Evolutionary conservation across 2,888 invertebrate genomes (phyloP).

Genomic region (Ganaspis brasiliensis): DNA sequence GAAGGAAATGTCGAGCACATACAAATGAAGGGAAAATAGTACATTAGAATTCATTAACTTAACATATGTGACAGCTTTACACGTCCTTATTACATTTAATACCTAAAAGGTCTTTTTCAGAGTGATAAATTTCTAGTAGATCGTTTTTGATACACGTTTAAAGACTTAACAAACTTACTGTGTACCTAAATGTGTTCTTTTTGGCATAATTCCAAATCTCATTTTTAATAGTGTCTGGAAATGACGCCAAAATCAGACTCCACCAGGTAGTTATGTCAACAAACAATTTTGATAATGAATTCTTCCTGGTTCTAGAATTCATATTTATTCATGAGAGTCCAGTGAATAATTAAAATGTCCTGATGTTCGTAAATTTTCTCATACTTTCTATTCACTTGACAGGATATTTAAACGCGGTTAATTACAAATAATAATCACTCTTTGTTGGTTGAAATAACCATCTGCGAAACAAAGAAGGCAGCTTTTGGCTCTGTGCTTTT

Average conservation of each 20-base stretch:
- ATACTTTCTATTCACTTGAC: conserved; percentile 48
- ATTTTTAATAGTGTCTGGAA: neutral
- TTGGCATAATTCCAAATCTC: no score
- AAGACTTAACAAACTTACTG: no score
- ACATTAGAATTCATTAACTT: no score
- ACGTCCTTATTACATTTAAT: no score
- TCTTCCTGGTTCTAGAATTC: conserved; percentile 37
- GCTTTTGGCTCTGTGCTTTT: neutral
- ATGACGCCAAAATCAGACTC: conserved; percentile 16
- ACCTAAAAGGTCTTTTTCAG: no score
- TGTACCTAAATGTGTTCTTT: no score
- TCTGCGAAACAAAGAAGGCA: neutral
- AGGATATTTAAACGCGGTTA: conserved; percentile 60
- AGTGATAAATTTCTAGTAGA: no score
- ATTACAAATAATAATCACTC: conserved; percentile 63
- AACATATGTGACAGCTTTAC: no score
- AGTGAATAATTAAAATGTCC: conserved; percentile 59
- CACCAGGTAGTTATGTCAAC: conserved; percentile 22
- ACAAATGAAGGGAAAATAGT: no score
- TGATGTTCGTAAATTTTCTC: conserved; percentile 37
- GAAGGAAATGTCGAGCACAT: no score
- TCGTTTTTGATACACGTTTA: no score
- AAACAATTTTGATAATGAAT: conserved; percentile 27
- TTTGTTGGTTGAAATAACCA: conserved; percentile 25
- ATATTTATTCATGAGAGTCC: conserved; percentile 60